These are phyloP conservation scores for Anolis sagrei DNA, from an alignment of 2,113 vertebrate species.

Conservation along the genomic window DNA sequence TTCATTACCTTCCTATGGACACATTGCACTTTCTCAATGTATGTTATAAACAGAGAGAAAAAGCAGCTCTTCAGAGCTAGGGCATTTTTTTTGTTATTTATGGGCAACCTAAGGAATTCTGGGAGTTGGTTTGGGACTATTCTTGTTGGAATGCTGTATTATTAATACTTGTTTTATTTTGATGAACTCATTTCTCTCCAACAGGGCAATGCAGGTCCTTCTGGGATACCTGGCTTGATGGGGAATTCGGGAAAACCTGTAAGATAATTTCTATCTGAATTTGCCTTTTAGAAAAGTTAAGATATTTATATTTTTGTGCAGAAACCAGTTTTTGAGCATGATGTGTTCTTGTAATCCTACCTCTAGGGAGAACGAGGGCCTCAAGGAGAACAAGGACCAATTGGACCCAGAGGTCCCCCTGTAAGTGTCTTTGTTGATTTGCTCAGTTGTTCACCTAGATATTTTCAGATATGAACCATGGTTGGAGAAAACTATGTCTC, in stretches of 20 bases:
- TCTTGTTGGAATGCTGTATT: not conserved
- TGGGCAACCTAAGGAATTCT: no score
- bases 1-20: no score
- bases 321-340: not conserved
- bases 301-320: not conserved
- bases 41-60: no score
- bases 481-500: not conserved
- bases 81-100: no score
- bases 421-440: slow-evolving; percentile 78
- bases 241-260: slow-evolving; percentile 93
- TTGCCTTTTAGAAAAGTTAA: not conserved
- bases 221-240: slow-evolving; percentile 86
- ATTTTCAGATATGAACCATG: not conserved
- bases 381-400: slow-evolving; percentile 86
- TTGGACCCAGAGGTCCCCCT: slow-evolving; percentile 85
- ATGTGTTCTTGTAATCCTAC: not conserved
- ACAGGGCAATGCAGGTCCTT: slow-evolving; percentile 85
- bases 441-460: not conserved
- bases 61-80: no score
- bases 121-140: not conserved
- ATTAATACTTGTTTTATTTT: not conserved
- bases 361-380: slow-evolving; percentile 90
- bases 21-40: no score
- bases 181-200: slow-evolving; percentile 35
- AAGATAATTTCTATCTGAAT: slow-evolving; percentile 58